Conservation (phyloP, 2,113 vertebrate genomes). For the Illadopsis cleaveri region DNA sequence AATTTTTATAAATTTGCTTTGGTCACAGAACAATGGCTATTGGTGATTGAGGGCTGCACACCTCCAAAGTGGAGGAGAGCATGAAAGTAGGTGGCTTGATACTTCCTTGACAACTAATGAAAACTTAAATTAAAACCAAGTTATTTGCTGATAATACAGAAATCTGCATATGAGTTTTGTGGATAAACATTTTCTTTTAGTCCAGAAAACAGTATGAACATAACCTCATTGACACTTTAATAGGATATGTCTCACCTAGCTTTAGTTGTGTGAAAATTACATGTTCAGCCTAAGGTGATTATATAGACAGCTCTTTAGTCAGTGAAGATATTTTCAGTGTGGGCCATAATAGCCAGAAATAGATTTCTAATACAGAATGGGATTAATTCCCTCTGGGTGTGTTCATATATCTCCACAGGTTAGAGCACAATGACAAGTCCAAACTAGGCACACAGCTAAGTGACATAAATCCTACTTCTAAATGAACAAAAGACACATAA, state of each 20-base stretch:
- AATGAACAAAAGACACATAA: not conserved
- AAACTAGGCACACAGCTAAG: not conserved
- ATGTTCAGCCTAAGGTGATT: not conserved
- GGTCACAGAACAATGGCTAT: not conserved
- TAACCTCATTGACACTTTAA: not conserved
- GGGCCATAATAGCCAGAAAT: not conserved
- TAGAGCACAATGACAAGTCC: not conserved
- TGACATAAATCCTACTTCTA: not conserved
- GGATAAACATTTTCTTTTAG: not conserved
- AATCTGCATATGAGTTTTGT: not conserved
- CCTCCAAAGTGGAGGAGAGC: not conserved
- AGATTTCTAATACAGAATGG: not conserved
- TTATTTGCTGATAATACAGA: not conserved
- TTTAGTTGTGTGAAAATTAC: not conserved
- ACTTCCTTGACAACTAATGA: not conserved
- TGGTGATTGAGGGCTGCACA: accelerated
- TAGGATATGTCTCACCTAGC: not conserved
- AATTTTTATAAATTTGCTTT: not conserved
- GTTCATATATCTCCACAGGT: not conserved
- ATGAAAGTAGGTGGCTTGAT: not conserved
- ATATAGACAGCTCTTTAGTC: not conserved
- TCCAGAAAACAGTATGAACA: not conserved
- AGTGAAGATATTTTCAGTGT: not conserved
- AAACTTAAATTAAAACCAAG: not conserved
- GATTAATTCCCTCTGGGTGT: not conserved